These are phyloP conservation scores for Anguilla megastoma DNA, from an alignment of 2,797 vertebrate genomes.

Conservation along the genomic window DNA sequence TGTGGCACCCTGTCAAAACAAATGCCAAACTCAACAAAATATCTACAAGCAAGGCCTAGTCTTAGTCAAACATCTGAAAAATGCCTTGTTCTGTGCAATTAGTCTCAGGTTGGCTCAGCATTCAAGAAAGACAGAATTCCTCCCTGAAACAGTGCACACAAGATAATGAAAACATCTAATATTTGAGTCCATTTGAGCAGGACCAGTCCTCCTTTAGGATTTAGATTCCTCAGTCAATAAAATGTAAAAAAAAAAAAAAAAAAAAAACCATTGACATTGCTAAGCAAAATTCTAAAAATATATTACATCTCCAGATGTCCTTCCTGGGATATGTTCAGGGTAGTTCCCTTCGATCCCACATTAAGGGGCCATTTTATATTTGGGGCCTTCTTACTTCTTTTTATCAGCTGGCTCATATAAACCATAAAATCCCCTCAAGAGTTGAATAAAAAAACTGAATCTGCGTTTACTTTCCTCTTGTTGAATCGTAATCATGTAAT, in stretches of 20 bases:
- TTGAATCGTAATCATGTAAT: constrained; percentile 44
- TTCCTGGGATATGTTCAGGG: not conserved
- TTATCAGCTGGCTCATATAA: constrained; percentile 12
- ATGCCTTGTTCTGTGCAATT: not conserved
- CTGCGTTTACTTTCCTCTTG: constrained; percentile 37
- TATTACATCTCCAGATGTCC: constrained; percentile 9
- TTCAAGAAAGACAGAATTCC: not conserved
- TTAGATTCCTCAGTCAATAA: not conserved
- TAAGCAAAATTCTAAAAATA: constrained; percentile 11
- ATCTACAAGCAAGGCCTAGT: constrained; percentile 22
- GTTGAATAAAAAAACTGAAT: constrained; percentile 25
- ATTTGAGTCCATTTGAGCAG: not conserved
- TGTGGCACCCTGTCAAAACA: constrained; percentile 31
- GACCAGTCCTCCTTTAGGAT: not conserved
- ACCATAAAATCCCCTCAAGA: not conserved
- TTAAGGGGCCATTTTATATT: constrained; percentile 16
- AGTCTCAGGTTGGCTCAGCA: not conserved
- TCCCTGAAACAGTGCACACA: not conserved
- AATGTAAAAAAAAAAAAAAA: not conserved
- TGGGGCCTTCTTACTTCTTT: constrained; percentile 23
- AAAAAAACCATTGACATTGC: not conserved
- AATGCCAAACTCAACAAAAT: constrained; percentile 27
- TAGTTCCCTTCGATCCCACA: constrained; percentile 7
- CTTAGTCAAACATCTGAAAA: constrained; percentile 24
- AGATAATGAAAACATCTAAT: not conserved